Conservation (phyloP, 2,797 vertebrate genomes). For the Myotis pilosus region DNA sequence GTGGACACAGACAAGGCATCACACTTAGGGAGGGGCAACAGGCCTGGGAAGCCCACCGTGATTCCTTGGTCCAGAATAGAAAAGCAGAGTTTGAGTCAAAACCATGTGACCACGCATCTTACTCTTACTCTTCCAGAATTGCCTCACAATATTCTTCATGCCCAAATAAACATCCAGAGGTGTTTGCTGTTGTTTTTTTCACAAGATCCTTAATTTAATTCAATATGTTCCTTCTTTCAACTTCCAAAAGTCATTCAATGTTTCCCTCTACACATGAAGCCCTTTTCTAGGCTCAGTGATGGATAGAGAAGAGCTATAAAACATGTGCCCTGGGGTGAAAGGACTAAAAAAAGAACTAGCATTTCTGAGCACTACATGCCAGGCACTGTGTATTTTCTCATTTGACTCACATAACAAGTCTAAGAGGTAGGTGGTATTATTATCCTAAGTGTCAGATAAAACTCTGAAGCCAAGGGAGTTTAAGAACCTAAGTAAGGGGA, state of each 20-base stretch:
- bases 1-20: neutral
- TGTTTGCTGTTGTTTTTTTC: neutral
- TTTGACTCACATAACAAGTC: neutral
- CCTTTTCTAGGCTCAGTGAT: neutral
- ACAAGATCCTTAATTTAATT: slow-evolving; percentile 5
- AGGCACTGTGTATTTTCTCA: neutral
- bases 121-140: neutral
- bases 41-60: neutral
- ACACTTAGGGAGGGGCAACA: neutral
- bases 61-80: neutral
- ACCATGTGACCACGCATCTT: neutral
- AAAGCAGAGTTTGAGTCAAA: neutral
- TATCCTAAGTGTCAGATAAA: neutral
- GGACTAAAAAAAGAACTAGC: neutral
- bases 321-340: neutral
- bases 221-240: neutral
- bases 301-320: neutral
- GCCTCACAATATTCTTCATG: neutral
- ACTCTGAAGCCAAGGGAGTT: neutral
- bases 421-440: neutral
- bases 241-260: neutral
- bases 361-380: neutral
- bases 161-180: neutral
- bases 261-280: neutral
- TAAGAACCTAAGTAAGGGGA: neutral